These are phyloP conservation scores for Heliconius aoede DNA, from an alignment of 2,888 invertebrate genomes.

Conservation along the genomic window DNA sequence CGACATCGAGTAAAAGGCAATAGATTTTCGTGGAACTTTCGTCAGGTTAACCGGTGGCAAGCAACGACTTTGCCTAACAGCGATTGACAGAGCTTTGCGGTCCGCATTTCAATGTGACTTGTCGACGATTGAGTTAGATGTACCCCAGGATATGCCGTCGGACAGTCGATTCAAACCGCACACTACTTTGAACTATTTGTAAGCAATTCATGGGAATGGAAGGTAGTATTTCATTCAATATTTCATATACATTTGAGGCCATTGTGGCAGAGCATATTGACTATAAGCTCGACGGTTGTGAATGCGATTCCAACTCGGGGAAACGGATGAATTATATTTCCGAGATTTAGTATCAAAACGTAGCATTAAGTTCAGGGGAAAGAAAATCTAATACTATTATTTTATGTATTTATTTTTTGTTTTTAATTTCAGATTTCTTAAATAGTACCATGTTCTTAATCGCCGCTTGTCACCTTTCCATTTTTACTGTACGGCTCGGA, in stretches of 20 bases:
- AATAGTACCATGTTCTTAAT: no score
- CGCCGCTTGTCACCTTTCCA: no score
- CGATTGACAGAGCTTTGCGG: constrained; percentile 15
- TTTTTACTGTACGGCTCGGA: no score
- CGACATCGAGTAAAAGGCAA: constrained; percentile 6
- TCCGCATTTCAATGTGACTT: constrained; percentile 20
- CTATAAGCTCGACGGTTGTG: background rate
- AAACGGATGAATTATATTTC: background rate
- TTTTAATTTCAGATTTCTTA: no score
- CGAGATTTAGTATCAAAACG: background rate
- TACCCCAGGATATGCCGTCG: constrained; percentile 8
- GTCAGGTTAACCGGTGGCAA: constrained; percentile 28
- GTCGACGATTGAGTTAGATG: constrained; percentile 5
- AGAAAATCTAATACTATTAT: no score
- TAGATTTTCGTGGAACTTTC: constrained; percentile 3
- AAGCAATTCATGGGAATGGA: background rate
- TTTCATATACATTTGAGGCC: background rate
- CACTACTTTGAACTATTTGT: constrained; percentile 13
- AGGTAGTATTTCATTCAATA: background rate
- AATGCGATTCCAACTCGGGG: background rate
- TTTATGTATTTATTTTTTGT: no score
- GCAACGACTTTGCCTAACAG: constrained; percentile 16
- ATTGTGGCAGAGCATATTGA: background rate
- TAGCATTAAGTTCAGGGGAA: background rate
- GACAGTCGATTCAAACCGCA: constrained; percentile 24